These are phyloP conservation scores for Pseudopipra pipra DNA, from an alignment of 2,113 vertebrate species.

Conservation along the genomic window DNA sequence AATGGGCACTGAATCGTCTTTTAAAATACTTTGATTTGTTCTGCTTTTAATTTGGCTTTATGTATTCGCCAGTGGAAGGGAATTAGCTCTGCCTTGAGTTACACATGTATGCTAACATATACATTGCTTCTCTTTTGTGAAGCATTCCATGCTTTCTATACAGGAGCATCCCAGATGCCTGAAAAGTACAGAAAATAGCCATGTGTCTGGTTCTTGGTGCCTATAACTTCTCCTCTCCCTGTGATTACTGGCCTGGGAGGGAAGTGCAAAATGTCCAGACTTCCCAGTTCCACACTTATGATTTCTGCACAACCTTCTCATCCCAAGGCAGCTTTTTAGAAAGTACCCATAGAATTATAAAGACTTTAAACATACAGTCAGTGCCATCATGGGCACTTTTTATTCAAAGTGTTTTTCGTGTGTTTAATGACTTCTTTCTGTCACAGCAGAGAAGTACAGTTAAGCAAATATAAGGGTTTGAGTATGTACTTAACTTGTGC, in stretches of 20 bases:
- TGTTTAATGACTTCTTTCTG: neutral
- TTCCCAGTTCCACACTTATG: neutral
- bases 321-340: neutral
- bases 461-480: neutral
- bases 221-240: neutral
- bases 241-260: neutral
- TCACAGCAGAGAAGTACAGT: neutral
- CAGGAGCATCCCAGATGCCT: neutral
- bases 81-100: neutral
- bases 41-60: neutral
- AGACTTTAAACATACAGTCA: neutral
- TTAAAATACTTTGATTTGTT: neutral
- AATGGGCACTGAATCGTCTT: neutral
- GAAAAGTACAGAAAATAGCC: neutral
- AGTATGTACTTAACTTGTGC: neutral
- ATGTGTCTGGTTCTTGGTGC: neutral
- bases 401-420: neutral
- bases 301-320: neutral
- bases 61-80: neutral
- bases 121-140: neutral
- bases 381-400: neutral
- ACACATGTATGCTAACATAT: neutral
- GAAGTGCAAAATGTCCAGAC: neutral
- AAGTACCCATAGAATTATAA: neutral
- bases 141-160: neutral